Evolutionary conservation across 2,888 invertebrate species (phyloP), one percentile per base, ranked within the genome.

Genomic region (Sinotaia quadrata): DNA sequence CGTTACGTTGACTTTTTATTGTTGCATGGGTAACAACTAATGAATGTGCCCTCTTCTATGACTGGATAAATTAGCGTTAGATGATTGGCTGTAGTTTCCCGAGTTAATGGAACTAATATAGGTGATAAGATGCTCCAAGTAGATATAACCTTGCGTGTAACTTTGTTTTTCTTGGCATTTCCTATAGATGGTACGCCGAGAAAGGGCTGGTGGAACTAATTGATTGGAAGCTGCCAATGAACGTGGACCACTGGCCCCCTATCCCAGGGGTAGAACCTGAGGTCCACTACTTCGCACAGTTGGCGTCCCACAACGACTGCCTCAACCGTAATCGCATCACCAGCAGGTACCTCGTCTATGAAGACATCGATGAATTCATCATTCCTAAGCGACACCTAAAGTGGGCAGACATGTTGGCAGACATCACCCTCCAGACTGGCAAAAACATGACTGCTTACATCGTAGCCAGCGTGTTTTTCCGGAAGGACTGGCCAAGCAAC

Each of bases 311-410:
- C 66, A 85, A 87, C 71, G 87, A 87, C 74, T 87, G 87, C 70
- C 76, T 86, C 2, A 84, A 85, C 67, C 73, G 87, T 59, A 75
- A 78, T 65, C 77, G 78, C 71, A 57, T 77, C 36, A 31, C 63
- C 27, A 78, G 78, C 24, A 68, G 80, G 34, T 85, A 79, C 69
- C 57, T 86, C n/a, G 85, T 84, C 7, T 84, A 81, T 69, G 68
- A 80, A 47, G 87, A 87, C 71, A 56, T 87, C 12, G 87, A 87
- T 67, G 87, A 87, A 71, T 84, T 85, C 62, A 81, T 87, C 47
- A 79, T 87, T 31, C 87, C 87, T 1, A 71, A 72, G 44, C 54
- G 69, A 18, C 58, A 68, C 33, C 27, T 47, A n/a, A 75, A 71
- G 24, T 84, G 84, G 84, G n/a, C 41, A 0, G 73, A 75, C 8